Evolutionary conservation across 2,113 vertebrate species (phyloP).

Genomic region (Anoplopoma fimbria): DNA sequence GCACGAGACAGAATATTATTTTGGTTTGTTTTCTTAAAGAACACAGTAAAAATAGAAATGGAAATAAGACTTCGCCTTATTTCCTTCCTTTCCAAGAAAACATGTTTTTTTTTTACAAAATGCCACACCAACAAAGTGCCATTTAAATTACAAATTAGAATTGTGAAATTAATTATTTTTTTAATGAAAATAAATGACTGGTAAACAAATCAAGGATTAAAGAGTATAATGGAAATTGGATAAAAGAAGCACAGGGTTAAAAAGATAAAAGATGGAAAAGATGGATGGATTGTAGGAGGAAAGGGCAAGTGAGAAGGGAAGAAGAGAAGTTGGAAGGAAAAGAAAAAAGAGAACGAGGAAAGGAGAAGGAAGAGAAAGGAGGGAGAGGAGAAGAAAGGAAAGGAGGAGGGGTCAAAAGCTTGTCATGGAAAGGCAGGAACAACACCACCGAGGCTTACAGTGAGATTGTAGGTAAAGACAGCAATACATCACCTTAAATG

Average conservation of each 20-base stretch:
- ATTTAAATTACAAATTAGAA: background rate
- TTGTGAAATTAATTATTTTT: background rate
- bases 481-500: constrained; percentile 87
- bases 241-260: background rate
- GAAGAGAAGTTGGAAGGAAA: background rate
- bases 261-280: background rate
- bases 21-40: background rate
- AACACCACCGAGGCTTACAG: constrained; percentile 73
- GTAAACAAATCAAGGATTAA: background rate
- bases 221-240: background rate
- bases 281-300: background rate
- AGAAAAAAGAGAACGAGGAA: too few relatives aligned
- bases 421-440: constrained; percentile 74
- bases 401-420: constrained; percentile 46
- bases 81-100: background rate
- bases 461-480: constrained; percentile 82
- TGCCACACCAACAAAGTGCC: background rate
- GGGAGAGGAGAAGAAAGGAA: background rate
- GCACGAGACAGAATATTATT: background rate
- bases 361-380: background rate
- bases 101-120: background rate
- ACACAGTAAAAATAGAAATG: background rate
- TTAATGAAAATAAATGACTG: background rate
- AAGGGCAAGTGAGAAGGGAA: background rate
- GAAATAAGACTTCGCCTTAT: background rate